Percentiles rank a stretch among this genome's conserved stretches.
These are phyloP conservation scores for Vanacampus margaritifer DNA, from an alignment of 2,113 vertebrate species.

Conservation along the genomic window DNA sequence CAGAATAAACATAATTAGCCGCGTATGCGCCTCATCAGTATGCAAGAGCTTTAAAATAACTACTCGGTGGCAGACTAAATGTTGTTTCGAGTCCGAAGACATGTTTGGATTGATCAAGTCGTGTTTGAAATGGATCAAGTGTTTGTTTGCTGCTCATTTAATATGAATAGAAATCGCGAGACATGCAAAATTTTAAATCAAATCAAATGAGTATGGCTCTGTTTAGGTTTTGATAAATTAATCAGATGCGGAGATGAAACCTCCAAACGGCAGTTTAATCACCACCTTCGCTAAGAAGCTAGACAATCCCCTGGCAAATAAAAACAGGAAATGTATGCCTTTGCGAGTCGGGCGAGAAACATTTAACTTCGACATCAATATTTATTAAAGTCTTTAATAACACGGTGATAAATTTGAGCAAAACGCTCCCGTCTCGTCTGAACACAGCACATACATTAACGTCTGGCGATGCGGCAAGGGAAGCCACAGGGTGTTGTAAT, in stretches of 20 bases:
- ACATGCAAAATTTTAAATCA: background rate
- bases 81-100: background rate
- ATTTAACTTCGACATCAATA: constrained; percentile 32
- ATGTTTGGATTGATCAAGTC: background rate
- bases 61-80: background rate
- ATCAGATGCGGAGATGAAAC: constrained; percentile 24
- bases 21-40: background rate
- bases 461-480: background rate
- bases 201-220: background rate
- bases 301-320: constrained; percentile 15
- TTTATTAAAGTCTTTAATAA: constrained; percentile 21
- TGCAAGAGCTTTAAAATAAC: constrained; percentile 3
- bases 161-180: background rate
- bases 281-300: constrained; percentile 7
- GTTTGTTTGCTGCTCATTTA: background rate
- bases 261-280: constrained; percentile 26
- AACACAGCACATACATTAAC: constrained; percentile 13
- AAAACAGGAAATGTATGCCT: constrained; percentile 2
- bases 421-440: background rate
- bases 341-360: constrained; percentile 13
- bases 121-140: background rate
- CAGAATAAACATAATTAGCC: constrained; percentile 1
- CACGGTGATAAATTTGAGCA: constrained; percentile 20
- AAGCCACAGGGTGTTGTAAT: background rate
- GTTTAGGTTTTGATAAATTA: constrained; percentile 34